phyloP scores from a whole-genome alignment of 2,797 vertebrate genomes.

The Naso thynnoides region DNA sequence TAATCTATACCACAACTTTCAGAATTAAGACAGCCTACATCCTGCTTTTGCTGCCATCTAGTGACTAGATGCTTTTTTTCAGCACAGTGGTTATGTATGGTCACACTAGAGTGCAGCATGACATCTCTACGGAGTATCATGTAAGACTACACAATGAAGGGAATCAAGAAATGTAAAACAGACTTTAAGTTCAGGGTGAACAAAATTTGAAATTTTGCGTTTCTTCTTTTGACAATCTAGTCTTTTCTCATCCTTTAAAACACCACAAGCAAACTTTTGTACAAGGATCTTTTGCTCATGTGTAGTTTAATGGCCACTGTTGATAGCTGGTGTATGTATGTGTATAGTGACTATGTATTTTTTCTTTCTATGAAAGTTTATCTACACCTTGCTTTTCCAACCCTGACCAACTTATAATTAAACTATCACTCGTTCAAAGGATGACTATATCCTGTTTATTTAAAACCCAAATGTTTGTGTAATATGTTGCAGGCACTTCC shows the following conservation, averaged over 20 bases:
- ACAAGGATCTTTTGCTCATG: not conserved
- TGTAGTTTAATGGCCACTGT: not conserved
- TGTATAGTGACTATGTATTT: too few relatives aligned
- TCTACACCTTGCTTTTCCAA: not conserved
- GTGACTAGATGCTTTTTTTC: slow-evolving; percentile 19
- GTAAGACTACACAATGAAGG: not conserved
- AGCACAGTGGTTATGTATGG: not conserved
- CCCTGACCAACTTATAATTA: not conserved
- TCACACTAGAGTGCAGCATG: not conserved
- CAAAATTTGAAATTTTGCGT: not conserved
- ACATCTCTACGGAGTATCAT: not conserved
- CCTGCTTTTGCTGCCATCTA: slow-evolving; percentile 66
- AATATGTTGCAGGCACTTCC: not conserved
- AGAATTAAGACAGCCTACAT: not conserved
- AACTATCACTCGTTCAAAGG: not conserved
- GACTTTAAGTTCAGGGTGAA: not conserved
- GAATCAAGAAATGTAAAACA: not conserved
- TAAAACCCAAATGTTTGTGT: not conserved
- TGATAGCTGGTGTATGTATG: not conserved
- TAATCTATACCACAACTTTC: not conserved
- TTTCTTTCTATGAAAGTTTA: not conserved
- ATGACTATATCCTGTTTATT: not conserved
- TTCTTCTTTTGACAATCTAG: not conserved
- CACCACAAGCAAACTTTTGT: too few relatives aligned
- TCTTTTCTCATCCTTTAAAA: slow-evolving; percentile 4